A percentile compares a stretch with the other conserved stretches of the same genome.
Conservation (phyloP, 2,797 vertebrate species). For the Pipistrellus pygmaeus region DNA sequence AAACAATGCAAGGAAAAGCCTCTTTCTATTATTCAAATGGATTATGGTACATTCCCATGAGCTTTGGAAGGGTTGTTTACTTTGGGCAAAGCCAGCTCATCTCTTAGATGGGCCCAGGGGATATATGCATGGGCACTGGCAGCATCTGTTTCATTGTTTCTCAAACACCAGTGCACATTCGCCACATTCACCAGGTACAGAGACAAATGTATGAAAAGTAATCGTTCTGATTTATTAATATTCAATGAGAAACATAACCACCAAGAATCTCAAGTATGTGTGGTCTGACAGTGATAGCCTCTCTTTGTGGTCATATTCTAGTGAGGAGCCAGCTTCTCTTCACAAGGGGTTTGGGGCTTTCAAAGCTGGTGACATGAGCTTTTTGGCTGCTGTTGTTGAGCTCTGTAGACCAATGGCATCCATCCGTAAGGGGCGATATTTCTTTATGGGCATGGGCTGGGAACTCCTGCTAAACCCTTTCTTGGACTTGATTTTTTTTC, state of each 20-base stretch:
- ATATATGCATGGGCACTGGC: no score
- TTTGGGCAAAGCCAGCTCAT: not conserved
- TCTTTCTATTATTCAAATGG: not conserved
- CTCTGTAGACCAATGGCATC: not conserved
- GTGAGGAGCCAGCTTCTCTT: not conserved
- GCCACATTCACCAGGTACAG: not conserved
- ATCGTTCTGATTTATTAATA: not conserved
- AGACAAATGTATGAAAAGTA: not conserved
- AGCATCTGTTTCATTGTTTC: not conserved
- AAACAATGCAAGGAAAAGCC: not conserved
- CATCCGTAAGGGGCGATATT: not conserved
- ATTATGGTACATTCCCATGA: not conserved
- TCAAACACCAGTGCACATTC: not conserved
- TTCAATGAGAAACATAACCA: not conserved
- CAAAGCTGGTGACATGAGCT: not conserved
- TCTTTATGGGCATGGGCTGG: not conserved
- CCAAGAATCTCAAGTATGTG: not conserved
- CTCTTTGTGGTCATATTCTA: not conserved
- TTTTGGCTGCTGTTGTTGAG: not conserved
- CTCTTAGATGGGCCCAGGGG: not conserved
- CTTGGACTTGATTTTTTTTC: slow-evolving; percentile 2
- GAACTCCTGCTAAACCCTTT: not conserved
- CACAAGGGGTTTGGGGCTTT: not conserved
- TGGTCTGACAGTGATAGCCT: not conserved
- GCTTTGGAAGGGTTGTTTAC: not conserved